Conservation (phyloP, 2,888 invertebrate genomes). For the Stramonita haemastoma region DNA sequence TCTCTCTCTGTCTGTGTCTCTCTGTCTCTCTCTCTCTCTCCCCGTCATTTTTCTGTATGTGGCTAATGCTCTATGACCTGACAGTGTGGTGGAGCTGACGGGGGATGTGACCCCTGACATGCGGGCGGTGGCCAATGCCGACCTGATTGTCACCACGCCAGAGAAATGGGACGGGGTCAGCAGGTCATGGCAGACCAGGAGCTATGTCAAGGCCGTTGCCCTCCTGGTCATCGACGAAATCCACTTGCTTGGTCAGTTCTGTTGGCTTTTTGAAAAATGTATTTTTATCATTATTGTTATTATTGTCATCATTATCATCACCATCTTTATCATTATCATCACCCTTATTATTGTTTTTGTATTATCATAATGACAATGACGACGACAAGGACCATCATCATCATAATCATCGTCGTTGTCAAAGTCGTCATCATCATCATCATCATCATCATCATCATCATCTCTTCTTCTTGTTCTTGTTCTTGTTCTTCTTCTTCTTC, state of each 20-base stretch:
- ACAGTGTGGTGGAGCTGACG: slow-evolving; percentile 93
- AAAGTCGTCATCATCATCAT: slow-evolving; percentile 25
- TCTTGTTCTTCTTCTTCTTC: too few relatives aligned
- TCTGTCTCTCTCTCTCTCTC: too few relatives aligned
- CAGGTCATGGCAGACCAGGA: slow-evolving; percentile 97
- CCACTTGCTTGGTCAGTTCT: slow-evolving; percentile 88
- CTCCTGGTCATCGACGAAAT: slow-evolving; percentile 98
- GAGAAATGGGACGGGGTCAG: slow-evolving; percentile 99
- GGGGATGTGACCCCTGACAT: slow-evolving; percentile 94
- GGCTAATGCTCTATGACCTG: neutral
- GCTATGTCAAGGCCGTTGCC: slow-evolving; percentile 91
- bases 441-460: slow-evolving; percentile 21
- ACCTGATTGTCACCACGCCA: slow-evolving; percentile 98
- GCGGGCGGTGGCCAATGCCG: slow-evolving; percentile 87
- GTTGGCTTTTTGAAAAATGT: too few relatives aligned
- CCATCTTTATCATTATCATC: too few relatives aligned
- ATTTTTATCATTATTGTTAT: too few relatives aligned
- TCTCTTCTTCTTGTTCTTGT: too few relatives aligned
- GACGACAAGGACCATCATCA: neutral
- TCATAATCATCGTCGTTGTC: neutral
- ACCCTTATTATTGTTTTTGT: too few relatives aligned
- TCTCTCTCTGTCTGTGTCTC: too few relatives aligned
- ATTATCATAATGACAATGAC: too few relatives aligned
- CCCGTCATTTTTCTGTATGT: too few relatives aligned
- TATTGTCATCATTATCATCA: too few relatives aligned